phyloP scores from a whole-genome alignment of 2,797 vertebrate genomes.

The Aselliscus stoliczkanus region DNA sequence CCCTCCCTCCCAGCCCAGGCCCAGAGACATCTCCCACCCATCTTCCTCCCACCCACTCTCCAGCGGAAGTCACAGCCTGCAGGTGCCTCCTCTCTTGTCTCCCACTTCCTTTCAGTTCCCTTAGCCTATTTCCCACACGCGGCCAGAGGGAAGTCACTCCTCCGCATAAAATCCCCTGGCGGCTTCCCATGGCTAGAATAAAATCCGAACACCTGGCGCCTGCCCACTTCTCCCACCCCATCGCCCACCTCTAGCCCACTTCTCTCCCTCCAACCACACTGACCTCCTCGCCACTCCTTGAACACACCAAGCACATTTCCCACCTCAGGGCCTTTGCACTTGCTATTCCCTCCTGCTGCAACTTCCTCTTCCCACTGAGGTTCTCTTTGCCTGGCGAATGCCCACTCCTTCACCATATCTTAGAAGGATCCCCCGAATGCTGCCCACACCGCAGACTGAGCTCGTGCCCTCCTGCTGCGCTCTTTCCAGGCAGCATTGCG shows the following conservation, averaged over 20 bases:
- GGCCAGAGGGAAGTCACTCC: constrained; percentile 38
- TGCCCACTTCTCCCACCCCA: neutral
- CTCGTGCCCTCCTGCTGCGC: fast-evolving
- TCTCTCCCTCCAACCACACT: no score
- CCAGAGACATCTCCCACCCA: neutral
- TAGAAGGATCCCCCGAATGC: neutral
- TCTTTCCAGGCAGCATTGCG: neutral
- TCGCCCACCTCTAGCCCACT: neutral
- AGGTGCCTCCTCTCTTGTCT: constrained; percentile 41
- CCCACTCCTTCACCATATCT: neutral
- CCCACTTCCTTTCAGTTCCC: constrained; percentile 31
- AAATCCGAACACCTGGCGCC: constrained; percentile 4
- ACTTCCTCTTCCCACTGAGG: neutral
- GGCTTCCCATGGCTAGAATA: constrained; percentile 36
- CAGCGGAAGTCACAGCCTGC: neutral
- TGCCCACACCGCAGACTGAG: no score
- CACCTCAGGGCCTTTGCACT: neutral
- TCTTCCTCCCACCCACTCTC: neutral
- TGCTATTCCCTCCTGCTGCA: neutral
- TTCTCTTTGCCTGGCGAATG: neutral
- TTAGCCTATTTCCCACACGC: constrained; percentile 58
- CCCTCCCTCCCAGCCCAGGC: neutral
- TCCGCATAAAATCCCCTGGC: constrained; percentile 43
- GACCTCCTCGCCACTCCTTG: neutral
- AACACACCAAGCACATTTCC: neutral